Evolutionary conservation across 2,113 vertebrate species (phyloP).

Genomic region (Cyprinus carpio): DNA sequence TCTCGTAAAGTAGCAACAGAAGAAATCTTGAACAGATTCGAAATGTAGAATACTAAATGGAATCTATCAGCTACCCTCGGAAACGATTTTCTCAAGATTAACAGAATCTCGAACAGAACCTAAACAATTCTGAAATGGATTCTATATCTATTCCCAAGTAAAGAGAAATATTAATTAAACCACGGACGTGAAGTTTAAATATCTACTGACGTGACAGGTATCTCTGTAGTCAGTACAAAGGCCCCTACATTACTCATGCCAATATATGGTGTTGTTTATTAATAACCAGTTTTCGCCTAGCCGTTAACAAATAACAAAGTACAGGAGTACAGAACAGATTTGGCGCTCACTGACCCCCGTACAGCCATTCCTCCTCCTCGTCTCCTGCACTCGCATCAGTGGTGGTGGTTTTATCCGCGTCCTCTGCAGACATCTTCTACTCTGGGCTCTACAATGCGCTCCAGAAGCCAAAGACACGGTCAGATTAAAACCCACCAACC

Average conservation of each 20-base stretch:
- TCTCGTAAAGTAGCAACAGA: background rate
- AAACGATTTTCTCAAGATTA: background rate
- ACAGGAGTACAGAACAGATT: background rate
- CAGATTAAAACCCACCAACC: background rate
- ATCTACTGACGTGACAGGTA: background rate
- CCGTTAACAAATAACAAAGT: background rate
- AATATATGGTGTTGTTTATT: background rate
- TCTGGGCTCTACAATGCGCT: slow-evolving; percentile 7
- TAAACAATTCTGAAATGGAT: background rate
- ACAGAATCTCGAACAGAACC: background rate
- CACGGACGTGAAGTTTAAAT: background rate
- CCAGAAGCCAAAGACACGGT: background rate
- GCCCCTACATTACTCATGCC: background rate
- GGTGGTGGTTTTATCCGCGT: slow-evolving; percentile 72
- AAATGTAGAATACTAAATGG: background rate
- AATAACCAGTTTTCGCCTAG: background rate
- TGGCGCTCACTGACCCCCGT: slow-evolving; percentile 79
- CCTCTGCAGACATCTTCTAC: slow-evolving; percentile 75
- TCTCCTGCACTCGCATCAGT: slow-evolving; percentile 80
- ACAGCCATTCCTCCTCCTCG: slow-evolving; percentile 96
- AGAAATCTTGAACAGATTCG: background rate
- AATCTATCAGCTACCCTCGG: background rate
- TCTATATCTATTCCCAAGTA: background rate
- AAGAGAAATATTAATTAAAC: background rate
- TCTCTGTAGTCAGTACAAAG: background rate